Conservation (phyloP, 2,113 vertebrate species). For the Jacana jacana region DNA sequence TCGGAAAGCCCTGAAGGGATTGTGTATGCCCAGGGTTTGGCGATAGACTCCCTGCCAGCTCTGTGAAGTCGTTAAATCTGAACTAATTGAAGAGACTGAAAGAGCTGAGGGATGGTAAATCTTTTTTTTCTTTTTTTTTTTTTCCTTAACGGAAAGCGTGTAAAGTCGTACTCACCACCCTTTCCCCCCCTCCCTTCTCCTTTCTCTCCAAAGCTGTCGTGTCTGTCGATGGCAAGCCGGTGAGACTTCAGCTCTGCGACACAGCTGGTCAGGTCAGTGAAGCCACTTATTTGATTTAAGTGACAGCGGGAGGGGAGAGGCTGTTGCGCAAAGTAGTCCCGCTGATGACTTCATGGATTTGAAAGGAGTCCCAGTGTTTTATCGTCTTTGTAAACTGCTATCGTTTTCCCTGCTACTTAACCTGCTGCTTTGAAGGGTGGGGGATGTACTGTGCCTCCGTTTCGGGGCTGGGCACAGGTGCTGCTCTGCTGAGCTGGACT, state of each 20-base stretch:
- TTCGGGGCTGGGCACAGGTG: background rate
- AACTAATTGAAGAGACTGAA: background rate
- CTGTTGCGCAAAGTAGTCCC: background rate
- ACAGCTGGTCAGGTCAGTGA: constrained; percentile 90
- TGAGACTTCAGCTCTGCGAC: constrained; percentile 92
- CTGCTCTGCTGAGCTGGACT: background rate
- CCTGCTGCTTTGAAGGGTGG: background rate
- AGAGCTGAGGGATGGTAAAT: background rate
- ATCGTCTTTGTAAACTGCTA: background rate
- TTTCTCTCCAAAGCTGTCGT: constrained; percentile 81
- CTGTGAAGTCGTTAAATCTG: background rate
- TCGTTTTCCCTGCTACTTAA: background rate
- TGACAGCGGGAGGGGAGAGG: constrained; percentile 29
- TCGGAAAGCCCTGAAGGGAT: background rate
- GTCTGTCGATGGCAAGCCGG: constrained; percentile 87
- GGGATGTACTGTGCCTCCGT: accelerated
- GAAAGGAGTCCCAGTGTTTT: constrained; percentile 29
- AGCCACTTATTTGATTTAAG: background rate
- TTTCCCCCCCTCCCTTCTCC: background rate
- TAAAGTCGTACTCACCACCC: background rate
- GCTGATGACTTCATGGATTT: constrained; percentile 4
- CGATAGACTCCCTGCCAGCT: background rate
- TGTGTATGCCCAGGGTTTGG: background rate
- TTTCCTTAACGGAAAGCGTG: background rate
- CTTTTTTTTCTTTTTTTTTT: background rate